A percentile compares a stretch with the other conserved stretches of the same genome.
These are phyloP conservation scores for Urophycis tenuis DNA, from an alignment of 2,797 vertebrate genomes.

Conservation along the genomic window DNA sequence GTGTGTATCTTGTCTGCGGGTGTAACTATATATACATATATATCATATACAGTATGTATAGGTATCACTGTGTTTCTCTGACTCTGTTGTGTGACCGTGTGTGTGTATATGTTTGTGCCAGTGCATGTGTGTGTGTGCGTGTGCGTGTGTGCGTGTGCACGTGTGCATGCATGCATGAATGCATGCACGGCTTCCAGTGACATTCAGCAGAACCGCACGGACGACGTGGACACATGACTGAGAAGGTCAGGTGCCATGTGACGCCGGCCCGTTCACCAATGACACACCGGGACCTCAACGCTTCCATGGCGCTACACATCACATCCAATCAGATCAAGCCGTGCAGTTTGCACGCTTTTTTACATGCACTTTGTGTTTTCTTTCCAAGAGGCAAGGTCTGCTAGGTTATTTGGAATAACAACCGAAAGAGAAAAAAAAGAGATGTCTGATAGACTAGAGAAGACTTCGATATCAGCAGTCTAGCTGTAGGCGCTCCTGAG, in stretches of 20 bases:
- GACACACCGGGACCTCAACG: background rate
- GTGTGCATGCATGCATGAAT: background rate
- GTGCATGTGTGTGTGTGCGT: no score
- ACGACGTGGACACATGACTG: background rate
- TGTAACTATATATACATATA: background rate
- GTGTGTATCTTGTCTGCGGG: background rate
- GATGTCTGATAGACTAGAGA: no score
- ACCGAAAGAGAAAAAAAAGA: no score
- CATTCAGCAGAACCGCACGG: background rate
- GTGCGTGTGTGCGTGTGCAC: background rate
- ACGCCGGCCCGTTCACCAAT: background rate
- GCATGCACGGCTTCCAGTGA: background rate
- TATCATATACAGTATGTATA: no score
- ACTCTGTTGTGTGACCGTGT: no score
- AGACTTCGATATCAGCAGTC: no score
- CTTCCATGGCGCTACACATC: background rate
- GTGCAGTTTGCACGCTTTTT: background rate
- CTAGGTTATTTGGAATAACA: no score
- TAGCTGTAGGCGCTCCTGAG: no score
- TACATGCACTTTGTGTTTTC: background rate
- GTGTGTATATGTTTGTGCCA: no score
- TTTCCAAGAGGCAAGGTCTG: background rate
- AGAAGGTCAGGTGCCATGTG: background rate
- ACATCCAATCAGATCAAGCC: background rate
- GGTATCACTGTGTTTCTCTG: no score